phyloP scores from a whole-genome alignment of 1,140 invertebrate species.

The Cydia fagiglandana region DNA sequence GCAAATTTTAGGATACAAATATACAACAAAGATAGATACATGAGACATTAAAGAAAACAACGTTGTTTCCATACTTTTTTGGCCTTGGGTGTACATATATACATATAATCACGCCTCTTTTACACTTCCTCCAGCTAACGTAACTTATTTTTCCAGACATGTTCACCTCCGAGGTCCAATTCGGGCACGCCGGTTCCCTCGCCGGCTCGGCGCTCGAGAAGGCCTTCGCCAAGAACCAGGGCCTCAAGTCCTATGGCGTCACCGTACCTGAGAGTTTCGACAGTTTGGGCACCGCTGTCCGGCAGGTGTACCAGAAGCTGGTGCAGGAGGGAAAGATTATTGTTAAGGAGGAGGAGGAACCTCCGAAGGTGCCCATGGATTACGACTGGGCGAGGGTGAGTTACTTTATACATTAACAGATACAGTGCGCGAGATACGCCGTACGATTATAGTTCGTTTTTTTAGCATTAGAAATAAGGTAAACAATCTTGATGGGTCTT shows the following conservation, averaged over 20 bases:
- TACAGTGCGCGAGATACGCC: no score
- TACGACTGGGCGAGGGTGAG: conserved; percentile 97
- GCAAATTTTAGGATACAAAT: no score
- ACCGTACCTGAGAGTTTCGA: conserved; percentile 97
- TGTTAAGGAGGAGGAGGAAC: conserved; percentile 94
- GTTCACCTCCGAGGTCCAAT: conserved; percentile 99
- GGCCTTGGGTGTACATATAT: no score
- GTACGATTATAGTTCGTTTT: no score
- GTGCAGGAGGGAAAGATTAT: conserved; percentile 91
- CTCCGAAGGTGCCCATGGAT: conserved; percentile 99
- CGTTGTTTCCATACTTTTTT: no score
- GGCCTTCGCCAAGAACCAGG: conserved; percentile 94
- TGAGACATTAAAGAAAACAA: no score
- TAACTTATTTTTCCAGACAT: conserved; percentile 81
- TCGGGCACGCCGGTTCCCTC: conserved; percentile 99
- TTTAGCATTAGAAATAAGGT: no score
- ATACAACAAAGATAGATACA: no score
- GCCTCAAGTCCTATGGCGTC: conserved; percentile 90
- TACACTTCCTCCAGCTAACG: no score
- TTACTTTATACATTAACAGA: conserved; percentile 15
- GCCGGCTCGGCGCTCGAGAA: conserved; percentile 98
- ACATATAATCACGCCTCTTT: no score
- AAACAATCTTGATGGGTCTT: no score
- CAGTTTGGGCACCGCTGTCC: conserved; percentile 87
- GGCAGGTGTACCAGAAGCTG: conserved; percentile 88